These are phyloP conservation scores for Selene dorsalis DNA, from an alignment of 2,797 vertebrate species.

Conservation along the genomic window DNA sequence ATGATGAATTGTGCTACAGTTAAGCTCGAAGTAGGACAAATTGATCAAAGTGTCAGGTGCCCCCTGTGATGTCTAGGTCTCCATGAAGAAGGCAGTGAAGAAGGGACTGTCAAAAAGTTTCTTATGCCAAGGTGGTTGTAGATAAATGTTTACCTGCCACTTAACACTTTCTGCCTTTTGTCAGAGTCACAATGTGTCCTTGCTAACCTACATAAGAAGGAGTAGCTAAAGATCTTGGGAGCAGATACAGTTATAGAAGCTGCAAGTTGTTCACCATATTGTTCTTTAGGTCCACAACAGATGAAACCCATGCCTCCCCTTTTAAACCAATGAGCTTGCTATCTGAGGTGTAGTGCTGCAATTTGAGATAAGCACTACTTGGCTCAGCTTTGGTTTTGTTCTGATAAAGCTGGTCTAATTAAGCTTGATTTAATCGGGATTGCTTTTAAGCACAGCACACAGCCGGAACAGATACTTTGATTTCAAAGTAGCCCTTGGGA, in stretches of 20 bases:
- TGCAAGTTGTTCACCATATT: constrained; percentile 61
- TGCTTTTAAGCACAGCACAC: constrained; percentile 83
- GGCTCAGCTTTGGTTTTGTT: constrained; percentile 81
- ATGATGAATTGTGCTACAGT: constrained; percentile 89
- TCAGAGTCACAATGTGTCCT: constrained; percentile 65
- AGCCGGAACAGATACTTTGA: constrained; percentile 81
- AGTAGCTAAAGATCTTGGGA: constrained; percentile 62
- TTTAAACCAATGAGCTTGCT: constrained; percentile 75
- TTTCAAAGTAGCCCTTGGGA: constrained; percentile 83
- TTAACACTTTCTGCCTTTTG: constrained; percentile 67
- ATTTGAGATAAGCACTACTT: constrained; percentile 86
- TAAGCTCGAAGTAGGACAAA: constrained; percentile 88
- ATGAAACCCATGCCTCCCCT: constrained; percentile 63
- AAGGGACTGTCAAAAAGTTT: constrained; percentile 83
- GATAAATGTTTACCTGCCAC: constrained; percentile 84
- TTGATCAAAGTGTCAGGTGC: constrained; percentile 89
- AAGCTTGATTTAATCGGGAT: constrained; percentile 86
- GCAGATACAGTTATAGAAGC: constrained; percentile 64
- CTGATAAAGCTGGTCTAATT: constrained; percentile 87
- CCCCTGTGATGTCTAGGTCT: constrained; percentile 85
- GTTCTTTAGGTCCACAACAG: constrained; percentile 62
- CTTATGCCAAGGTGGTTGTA: constrained; percentile 73
- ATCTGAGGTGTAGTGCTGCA: constrained; percentile 82
- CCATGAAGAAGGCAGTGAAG: constrained; percentile 80
- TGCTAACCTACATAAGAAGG: constrained; percentile 69